These are phyloP conservation scores for Clupea harengus DNA, from an alignment of 2,113 vertebrate genomes.

Conservation along the genomic window DNA sequence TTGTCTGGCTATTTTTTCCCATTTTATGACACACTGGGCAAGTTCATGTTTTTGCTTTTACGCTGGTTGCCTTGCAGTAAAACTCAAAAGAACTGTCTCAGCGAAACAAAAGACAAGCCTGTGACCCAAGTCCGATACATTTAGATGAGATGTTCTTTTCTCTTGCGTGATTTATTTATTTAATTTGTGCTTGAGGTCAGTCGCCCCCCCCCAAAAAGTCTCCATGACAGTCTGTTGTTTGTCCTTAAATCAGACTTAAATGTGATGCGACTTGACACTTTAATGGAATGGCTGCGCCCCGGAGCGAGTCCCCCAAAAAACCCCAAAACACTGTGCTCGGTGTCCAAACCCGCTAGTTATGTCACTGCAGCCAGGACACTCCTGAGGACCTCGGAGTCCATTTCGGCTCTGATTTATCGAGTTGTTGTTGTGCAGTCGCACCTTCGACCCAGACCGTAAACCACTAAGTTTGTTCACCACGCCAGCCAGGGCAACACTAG, in stretches of 20 bases:
- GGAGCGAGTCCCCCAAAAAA: neutral
- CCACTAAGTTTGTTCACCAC: conserved; percentile 18
- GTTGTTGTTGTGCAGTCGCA: conserved; percentile 21
- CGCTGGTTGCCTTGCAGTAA: neutral
- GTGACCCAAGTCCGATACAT: neutral
- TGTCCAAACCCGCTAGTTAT: neutral
- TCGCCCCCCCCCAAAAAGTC: neutral
- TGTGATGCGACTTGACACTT: neutral
- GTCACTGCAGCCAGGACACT: neutral
- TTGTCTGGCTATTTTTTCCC: neutral
- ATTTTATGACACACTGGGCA: neutral
- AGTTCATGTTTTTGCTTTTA: neutral
- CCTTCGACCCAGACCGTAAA: conserved; percentile 31
- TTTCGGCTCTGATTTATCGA: conserved; percentile 19
- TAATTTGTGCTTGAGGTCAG: neutral
- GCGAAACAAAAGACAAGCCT: neutral
- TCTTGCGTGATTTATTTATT: neutral
- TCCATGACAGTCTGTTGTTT: neutral
- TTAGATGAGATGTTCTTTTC: neutral
- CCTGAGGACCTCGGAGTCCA: neutral
- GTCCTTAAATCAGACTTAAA: conserved; percentile 2
- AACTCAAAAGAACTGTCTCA: neutral
- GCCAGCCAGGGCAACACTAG: neutral
- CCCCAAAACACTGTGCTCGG: neutral
- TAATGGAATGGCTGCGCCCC: neutral